A percentile compares a stretch with the other conserved stretches of the same genome.
Conservation (phyloP, 1,140 invertebrate genomes). For the Manduca sexta region DNA sequence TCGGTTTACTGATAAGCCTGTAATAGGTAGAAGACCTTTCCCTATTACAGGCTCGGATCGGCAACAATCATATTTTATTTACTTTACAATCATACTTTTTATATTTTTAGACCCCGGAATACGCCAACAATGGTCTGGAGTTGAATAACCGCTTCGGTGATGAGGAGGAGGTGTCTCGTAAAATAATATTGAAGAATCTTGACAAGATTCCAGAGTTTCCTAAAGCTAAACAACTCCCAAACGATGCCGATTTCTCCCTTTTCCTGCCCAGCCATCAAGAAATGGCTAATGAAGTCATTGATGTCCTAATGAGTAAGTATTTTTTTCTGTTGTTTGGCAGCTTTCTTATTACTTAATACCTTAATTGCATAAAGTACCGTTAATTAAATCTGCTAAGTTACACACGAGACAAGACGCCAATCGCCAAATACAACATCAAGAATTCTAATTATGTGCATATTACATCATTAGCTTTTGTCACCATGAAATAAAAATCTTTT, state of each 20-base stretch:
- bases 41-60: too few relatives aligned
- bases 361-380: too few relatives aligned
- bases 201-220: constrained; percentile 47
- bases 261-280: constrained; percentile 74
- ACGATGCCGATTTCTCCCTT: constrained; percentile 72
- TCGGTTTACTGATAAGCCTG: too few relatives aligned
- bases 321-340: background rate
- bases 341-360: too few relatives aligned
- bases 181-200: constrained; percentile 53
- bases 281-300: constrained; percentile 73
- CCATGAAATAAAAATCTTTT: too few relatives aligned
- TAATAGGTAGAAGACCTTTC: too few relatives aligned
- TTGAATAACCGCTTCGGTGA: constrained; percentile 61
- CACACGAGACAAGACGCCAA: too few relatives aligned
- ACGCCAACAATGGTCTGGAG: constrained; percentile 45
- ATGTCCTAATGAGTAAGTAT: constrained; percentile 69
- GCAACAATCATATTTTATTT: too few relatives aligned
- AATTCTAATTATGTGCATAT: too few relatives aligned
- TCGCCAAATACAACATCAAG: too few relatives aligned
- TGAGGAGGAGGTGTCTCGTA: constrained; percentile 27
- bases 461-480: too few relatives aligned
- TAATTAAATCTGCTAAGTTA: too few relatives aligned
- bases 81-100: background rate
- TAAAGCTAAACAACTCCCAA: constrained; percentile 46
- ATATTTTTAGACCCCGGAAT: constrained; percentile 41